Conservation (phyloP, 2,888 invertebrate species). For the Cheilosia grossa region DNA sequence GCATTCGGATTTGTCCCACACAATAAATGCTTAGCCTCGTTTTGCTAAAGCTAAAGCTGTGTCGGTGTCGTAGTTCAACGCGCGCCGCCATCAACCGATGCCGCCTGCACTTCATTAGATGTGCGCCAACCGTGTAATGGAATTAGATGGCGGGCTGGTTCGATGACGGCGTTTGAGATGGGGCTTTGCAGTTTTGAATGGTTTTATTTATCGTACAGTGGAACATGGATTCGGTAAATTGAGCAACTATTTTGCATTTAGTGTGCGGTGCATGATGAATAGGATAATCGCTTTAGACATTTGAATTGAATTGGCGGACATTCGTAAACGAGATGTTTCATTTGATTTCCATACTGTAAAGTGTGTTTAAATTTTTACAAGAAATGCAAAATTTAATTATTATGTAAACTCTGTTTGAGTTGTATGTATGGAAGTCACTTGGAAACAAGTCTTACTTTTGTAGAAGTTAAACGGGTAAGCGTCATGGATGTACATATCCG, state of each 20-base stretch:
- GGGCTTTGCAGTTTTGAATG: constrained; percentile 27
- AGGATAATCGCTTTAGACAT: constrained; percentile 30
- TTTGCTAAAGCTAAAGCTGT: constrained; percentile 29
- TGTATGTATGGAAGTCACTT: no score
- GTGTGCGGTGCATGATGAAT: background rate
- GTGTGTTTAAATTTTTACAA: no score
- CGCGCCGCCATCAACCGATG: constrained; percentile 20
- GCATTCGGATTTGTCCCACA: constrained; percentile 24
- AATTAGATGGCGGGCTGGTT: constrained; percentile 30
- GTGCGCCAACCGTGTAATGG: constrained; percentile 61
- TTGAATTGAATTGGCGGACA: constrained; percentile 38
- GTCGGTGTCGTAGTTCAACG: constrained; percentile 41
- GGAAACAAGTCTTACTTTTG: no score
- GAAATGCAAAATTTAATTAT: no score
- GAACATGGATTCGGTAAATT: constrained; percentile 60
- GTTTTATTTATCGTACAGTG: constrained; percentile 40
- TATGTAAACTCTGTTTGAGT: no score
- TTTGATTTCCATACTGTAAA: no score
- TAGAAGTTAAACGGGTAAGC: no score
- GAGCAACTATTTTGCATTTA: constrained; percentile 42
- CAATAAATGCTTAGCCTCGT: constrained; percentile 25
- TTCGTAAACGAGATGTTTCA: background rate
- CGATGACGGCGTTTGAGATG: constrained; percentile 11
- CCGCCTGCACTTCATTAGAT: constrained; percentile 63
- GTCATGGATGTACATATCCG: no score